Percentiles rank a stretch among this genome's conserved stretches.
phyloP scores from a whole-genome alignment of 2,113 vertebrate species.

The Eidolon helvum region DNA sequence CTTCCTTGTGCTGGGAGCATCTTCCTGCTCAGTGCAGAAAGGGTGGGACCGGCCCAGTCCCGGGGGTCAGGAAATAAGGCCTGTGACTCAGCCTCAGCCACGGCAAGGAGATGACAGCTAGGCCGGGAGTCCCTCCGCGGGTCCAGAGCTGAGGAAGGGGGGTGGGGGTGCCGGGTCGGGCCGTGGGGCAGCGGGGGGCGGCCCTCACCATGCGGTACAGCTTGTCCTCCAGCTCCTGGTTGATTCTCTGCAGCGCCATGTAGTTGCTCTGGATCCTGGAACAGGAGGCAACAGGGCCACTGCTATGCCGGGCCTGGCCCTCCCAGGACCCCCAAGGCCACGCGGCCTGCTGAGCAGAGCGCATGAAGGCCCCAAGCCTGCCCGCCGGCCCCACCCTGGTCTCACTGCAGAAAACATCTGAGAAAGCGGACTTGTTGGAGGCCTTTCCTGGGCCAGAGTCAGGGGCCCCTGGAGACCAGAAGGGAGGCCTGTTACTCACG shows the following conservation, averaged over 20 bases:
- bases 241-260: slow-evolving; percentile 95
- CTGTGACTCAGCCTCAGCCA: background rate
- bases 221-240: slow-evolving; percentile 97
- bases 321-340: rapidly evolving
- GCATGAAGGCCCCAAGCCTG: background rate
- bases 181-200: rapidly evolving
- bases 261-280: slow-evolving; percentile 97
- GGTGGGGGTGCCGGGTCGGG: rapidly evolving
- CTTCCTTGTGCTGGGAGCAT: background rate
- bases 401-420: background rate
- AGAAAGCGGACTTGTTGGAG: background rate
- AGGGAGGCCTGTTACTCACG: background rate
- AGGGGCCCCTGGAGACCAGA: background rate
- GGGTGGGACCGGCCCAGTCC: background rate
- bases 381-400: background rate
- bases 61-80: background rate
- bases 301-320: background rate
- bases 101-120: background rate
- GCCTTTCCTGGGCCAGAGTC: background rate
- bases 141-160: background rate
- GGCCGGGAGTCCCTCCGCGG: background rate
- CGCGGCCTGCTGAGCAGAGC: background rate
- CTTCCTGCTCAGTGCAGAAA: rapidly evolving
- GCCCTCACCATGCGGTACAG: slow-evolving; percentile 93
- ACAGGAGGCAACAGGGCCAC: slow-evolving; percentile 68